Evolutionary conservation across 2,797 vertebrate species (phyloP).

Genomic region (Gambusia yucatana): DNA sequence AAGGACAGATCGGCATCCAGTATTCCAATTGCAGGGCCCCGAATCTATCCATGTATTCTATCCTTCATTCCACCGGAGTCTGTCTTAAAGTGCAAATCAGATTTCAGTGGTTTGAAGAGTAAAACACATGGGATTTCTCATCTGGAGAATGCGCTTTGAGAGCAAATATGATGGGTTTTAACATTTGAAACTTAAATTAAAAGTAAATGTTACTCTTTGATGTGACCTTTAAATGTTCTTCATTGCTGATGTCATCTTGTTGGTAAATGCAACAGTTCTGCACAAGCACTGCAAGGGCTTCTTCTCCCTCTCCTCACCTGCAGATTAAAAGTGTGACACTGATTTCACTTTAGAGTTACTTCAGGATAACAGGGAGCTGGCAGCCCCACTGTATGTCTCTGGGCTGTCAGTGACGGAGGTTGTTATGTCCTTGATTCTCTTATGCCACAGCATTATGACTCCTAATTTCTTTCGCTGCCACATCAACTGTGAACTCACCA

Average conservation of each 20-base stretch:
- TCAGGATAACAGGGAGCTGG: slow-evolving; percentile 57
- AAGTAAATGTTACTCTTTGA: slow-evolving; percentile 42
- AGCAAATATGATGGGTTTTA: slow-evolving; percentile 3
- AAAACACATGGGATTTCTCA: slow-evolving; percentile 89
- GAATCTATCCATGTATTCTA: slow-evolving; percentile 89
- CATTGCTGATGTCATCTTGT: slow-evolving; percentile 20
- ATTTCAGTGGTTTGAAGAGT: slow-evolving; percentile 99
- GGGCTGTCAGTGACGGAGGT: slow-evolving; percentile 60
- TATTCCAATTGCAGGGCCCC: slow-evolving; percentile 13
- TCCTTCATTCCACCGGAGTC: slow-evolving; percentile 99
- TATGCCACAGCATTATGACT: slow-evolving; percentile 57
- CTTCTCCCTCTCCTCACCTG: slow-evolving; percentile 42
- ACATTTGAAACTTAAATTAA: slow-evolving; percentile 40
- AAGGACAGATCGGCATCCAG: slow-evolving; percentile 17
- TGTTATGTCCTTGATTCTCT: slow-evolving; percentile 60
- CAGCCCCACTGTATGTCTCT: slow-evolving; percentile 59
- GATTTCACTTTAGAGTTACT: slow-evolving; percentile 66
- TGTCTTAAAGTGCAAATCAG: slow-evolving; percentile 91
- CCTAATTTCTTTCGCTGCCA: slow-evolving; percentile 51
- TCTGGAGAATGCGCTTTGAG: slow-evolving; percentile 39
- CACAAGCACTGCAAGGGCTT: slow-evolving; percentile 66
- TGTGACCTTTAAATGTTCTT: slow-evolving; percentile 21
- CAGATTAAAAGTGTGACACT: slow-evolving; percentile 37
- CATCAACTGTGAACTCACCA: slow-evolving; percentile 27
- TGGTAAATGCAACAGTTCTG: slow-evolving; percentile 51